phyloP scores from a whole-genome alignment of 2,113 vertebrate species.

The Perognathus longimembris region DNA sequence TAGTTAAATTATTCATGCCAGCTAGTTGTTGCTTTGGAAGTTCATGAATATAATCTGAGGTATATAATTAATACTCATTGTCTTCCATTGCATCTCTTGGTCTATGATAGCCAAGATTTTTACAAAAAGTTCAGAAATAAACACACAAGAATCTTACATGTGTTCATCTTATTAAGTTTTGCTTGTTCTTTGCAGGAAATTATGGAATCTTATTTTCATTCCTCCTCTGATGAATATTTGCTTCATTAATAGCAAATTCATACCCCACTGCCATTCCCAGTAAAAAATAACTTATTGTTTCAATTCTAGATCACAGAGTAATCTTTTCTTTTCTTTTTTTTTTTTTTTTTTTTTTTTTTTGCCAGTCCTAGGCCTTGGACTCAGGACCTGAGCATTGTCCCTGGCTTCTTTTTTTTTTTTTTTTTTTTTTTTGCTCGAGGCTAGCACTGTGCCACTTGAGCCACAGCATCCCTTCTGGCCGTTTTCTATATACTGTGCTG shows the following conservation, averaged over 20 bases:
- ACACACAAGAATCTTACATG: not conserved
- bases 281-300: slow-evolving; percentile 60
- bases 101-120: not conserved
- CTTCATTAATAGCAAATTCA: slow-evolving; percentile 59
- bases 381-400: too few relatives aligned
- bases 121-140: not conserved
- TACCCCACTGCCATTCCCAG: not conserved
- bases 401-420: too few relatives aligned
- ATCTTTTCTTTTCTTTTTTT: too few relatives aligned
- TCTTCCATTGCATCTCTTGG: not conserved
- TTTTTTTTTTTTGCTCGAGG: too few relatives aligned
- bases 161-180: slow-evolving; percentile 26
- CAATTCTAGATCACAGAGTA: slow-evolving; percentile 37
- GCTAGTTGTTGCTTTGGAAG: slow-evolving; percentile 31
- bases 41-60: not conserved
- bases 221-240: slow-evolving; percentile 19
- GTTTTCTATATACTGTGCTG: too few relatives aligned
- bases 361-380: too few relatives aligned
- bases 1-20: not conserved
- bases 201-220: slow-evolving; percentile 11
- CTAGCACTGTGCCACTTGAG: too few relatives aligned
- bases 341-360: too few relatives aligned
- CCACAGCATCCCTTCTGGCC: too few relatives aligned
- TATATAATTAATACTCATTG: not conserved
- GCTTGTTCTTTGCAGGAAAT: slow-evolving; percentile 48